Evolutionary conservation across 2,113 vertebrate species (phyloP), one percentile per base, ranked within the genome.

Genomic region (Oriolus oriolus): DNA sequence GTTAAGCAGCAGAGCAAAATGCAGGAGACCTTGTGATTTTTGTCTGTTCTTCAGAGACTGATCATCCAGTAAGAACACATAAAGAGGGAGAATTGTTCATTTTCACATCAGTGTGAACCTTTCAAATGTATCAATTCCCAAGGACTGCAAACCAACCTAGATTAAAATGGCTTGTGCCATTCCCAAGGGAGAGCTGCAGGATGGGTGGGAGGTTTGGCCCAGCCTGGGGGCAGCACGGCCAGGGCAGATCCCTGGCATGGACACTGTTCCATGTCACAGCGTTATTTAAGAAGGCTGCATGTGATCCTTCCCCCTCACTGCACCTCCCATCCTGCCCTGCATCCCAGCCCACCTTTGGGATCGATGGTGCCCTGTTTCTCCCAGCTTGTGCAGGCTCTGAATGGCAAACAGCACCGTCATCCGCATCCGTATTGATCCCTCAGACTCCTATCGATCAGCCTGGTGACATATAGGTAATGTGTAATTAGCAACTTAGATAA

Each of bases 401-500:
- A 89, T 87, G 83, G 89, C 89, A 96, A 95, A 88, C 69, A 89
- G 90, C 77, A 53, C 33, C 0, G 1, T 59, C 84, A 89, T 82
- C 73, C 33, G 16, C 12, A 1, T 89, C 57, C 0, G 0, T 53
- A 95, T 96, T 47, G 91, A 96, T 93, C 87, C 35, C 80, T 74
- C 74, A 64, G 77, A 18, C 70, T 70, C 14, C 16, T n/a, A 96
- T 95, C 1, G 89, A 96, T 86, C 78, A 85, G 78, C 87, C 65
- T 47, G 63, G 45, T 95, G 94, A 91, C 96, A 91, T 16, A 52
- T 0, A 82, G 95, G 87, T 95, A 79, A 94, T 78, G 77, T 92
- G 90, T 89, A 95, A 95, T 97, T 94, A 97, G 95, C 68, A 79
- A 73, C 69, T 61, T n/a, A 35, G 75, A 90, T 60, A 91, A 93